These are phyloP conservation scores for Ptychobarbus kaznakovi DNA, from an alignment of 2,797 vertebrate genomes.

Conservation along the genomic window DNA sequence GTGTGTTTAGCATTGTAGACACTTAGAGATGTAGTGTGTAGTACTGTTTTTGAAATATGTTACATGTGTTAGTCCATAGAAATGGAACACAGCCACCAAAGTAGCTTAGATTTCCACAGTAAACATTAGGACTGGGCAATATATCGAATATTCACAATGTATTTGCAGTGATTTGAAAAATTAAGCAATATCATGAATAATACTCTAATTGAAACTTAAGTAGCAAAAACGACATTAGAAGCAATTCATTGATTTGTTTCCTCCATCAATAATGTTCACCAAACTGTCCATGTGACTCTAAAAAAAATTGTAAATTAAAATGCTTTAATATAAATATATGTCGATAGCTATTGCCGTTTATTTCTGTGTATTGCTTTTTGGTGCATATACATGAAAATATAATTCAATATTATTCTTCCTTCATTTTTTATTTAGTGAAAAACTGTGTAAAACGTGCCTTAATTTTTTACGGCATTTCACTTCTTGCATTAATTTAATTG, in stretches of 20 bases:
- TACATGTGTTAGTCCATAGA: background rate
- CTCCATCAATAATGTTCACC: background rate
- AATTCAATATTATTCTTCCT: background rate
- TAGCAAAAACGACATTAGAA: background rate
- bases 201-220: background rate
- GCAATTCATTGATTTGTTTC: background rate
- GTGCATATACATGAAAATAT: background rate
- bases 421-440: background rate
- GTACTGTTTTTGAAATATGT: background rate
- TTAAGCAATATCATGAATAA: background rate
- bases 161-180: background rate
- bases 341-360: background rate
- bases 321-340: background rate
- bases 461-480: background rate
- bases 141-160: background rate
- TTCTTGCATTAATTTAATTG: background rate
- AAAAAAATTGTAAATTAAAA: too few relatives aligned
- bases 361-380: background rate
- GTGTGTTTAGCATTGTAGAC: conserved; percentile 36
- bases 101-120: background rate
- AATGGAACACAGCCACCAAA: background rate
- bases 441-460: background rate
- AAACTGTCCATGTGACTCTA: background rate
- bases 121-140: conserved; percentile 29
- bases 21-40: conserved; percentile 2